Base-by-base conservation (phyloP, 1,140 invertebrate species). In the Drosophila navojoa region DNA sequence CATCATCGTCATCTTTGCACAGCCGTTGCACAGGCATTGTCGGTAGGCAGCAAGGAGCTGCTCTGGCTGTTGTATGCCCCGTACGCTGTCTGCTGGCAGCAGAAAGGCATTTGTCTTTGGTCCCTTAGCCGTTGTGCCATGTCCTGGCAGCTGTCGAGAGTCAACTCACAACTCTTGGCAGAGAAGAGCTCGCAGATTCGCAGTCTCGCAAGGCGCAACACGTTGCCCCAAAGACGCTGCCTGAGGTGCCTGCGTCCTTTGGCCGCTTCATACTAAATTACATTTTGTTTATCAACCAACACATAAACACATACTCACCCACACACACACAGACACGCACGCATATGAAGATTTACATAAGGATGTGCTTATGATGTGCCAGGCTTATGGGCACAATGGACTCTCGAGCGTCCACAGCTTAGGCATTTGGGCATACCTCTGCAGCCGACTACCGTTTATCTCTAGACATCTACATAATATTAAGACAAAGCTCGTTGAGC, bases 381-480 rank as follows among this genome's bases (percentile, higher is more conserved):
- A 55, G 82, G 69, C 77, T 87, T 89, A 87, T 82, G 76, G 69
- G 15, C 76, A 81, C 69, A 82, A 87, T 89, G 76, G 84, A 87
- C 84, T 71, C 57, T 27, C 42, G 42, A 45, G 16, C n/a, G 54
- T 49, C 5, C 16, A 47, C 29, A 44, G 15, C 42, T 15, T n/a
- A 44, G 27, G 27, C 27, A 22, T 22, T 22, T 22, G 2, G 42
- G 32, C 11, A 64, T 54, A 44, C 50, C 22, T 44, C 9, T 58
- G 54, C 16, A 25, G 54, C 44, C 64, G 40, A 22, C 57, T 35
- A 45, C 50, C 49, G 64, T 38, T 76, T 86, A 86, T 72, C 63
- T 87, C 82, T 76, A 87, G 81, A 86, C 81, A 86, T 87, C 81
- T 86, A 87, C 82, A 86, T 86, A 86, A 87, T 89, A 87, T 87